These are phyloP conservation scores for Lacerta viridis DNA, from an alignment of 2,797 vertebrate species.

Conservation along the genomic window DNA sequence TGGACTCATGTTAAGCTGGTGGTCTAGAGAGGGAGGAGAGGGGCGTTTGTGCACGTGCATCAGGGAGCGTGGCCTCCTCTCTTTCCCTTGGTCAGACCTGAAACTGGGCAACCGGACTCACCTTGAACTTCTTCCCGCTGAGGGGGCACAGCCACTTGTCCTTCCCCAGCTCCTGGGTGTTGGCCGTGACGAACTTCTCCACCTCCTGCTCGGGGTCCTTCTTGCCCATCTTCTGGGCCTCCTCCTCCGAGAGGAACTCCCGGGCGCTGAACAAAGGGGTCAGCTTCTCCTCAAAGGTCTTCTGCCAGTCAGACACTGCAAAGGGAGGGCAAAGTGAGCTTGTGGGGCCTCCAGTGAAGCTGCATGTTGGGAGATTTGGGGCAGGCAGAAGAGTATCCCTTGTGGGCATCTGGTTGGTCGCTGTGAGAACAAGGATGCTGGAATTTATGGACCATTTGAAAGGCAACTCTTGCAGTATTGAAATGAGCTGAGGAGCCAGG, in stretches of 20 bases:
- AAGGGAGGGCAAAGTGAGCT: neutral
- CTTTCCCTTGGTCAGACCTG: rapidly evolving
- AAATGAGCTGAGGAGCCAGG: neutral
- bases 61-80: neutral
- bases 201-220: constrained; percentile 93
- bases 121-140: constrained; percentile 96
- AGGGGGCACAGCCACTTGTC: constrained; percentile 95
- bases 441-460: too few relatives aligned
- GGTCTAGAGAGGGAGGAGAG: rapidly evolving
- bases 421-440: too few relatives aligned
- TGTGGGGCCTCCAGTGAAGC: too few relatives aligned
- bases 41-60: too few relatives aligned
- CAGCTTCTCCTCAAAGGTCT: constrained; percentile 92
- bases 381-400: too few relatives aligned
- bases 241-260: constrained; percentile 90
- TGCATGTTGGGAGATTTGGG: too few relatives aligned
- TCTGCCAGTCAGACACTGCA: constrained; percentile 92
- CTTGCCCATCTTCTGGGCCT: constrained; percentile 91
- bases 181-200: constrained; percentile 92
- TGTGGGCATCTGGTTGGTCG: too few relatives aligned
- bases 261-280: constrained; percentile 86
- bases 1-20: too few relatives aligned
- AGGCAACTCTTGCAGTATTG: too few relatives aligned
- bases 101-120: constrained; percentile 37
- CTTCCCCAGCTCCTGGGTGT: constrained; percentile 94